These are phyloP conservation scores for Autographa pulchrina DNA, from an alignment of 2,888 invertebrate genomes.

Conservation along the genomic window DNA sequence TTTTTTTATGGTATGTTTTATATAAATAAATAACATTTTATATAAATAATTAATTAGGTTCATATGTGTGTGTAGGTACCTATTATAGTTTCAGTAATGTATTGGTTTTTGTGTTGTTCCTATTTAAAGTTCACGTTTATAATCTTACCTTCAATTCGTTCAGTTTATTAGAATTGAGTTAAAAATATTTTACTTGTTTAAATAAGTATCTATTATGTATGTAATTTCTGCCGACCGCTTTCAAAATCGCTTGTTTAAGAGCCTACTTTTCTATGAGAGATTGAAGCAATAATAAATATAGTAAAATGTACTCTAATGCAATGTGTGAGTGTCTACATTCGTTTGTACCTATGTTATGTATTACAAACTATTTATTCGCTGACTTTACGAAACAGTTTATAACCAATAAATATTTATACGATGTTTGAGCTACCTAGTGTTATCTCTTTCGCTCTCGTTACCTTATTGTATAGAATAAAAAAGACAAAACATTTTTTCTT, in stretches of 20 bases:
- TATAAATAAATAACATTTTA: not conserved
- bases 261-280: not conserved
- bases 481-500: not conserved
- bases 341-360: constrained; percentile 25
- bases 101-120: not conserved
- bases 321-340: constrained; percentile 31
- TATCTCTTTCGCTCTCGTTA: not conserved
- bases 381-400: constrained; percentile 5
- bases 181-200: not conserved
- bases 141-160: not conserved
- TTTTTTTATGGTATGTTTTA: not conserved
- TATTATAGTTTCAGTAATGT: not conserved
- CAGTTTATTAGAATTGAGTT: not conserved
- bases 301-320: constrained; percentile 32
- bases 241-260: constrained; percentile 30
- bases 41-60: not conserved
- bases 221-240: not conserved
- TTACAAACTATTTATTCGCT: constrained; percentile 19
- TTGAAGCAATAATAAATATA: constrained; percentile 21
- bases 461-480: not conserved
- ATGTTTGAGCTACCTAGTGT: not conserved
- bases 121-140: not conserved
- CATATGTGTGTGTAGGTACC: not conserved
- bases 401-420: constrained; percentile 11
- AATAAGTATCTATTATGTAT: not conserved